Base-by-base conservation (phyloP, 2,888 invertebrate genomes). In the Cactoblastis cactorum region DNA sequence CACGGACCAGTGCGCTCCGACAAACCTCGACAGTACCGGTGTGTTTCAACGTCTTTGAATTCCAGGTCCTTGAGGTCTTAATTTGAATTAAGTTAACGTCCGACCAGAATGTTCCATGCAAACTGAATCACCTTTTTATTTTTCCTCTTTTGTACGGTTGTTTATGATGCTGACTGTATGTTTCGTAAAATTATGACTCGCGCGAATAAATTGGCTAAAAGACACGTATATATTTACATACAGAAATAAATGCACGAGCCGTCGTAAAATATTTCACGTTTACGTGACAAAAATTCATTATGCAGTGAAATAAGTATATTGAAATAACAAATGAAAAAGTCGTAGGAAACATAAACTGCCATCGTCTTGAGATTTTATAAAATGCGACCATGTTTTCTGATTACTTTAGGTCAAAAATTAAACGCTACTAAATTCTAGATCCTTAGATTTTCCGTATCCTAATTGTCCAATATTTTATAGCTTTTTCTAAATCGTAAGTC, bases 51-150 rank as follows among this genome's bases (percentile, higher is more conserved):
- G n/a, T n/a, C n/a, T n/a, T n/a, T n/a, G n/a, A n/a, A n/a, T n/a
- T 8, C 11, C 28, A 43, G 28, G 15, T 28, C 9, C 28, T 28
- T 28, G 43, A 43, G 28, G 17, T 17, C 43, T 43, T 28, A n/a
- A 17, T 14, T 43, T 41, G 28, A 43, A 28, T 15, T 6, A 1
- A 43, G 6, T 2, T 3, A 17, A 28, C 43, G 32, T 32, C 28
- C 43, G 43, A 28, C 35, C 8, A 5, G 5, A 14, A 35, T 35
- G 14, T 35, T 24, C 24, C 24, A 41, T 28, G 43, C 17, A 43
- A 43, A 43, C 14, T 11, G 15, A 43, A 43, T 43, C 17, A 43
- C 43, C 43, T 43, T 43, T 43, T 43, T 43, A 28, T 17, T 5
- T 28, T 17, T 15, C 15, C 3, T 15, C 43, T 28, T 43, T 43